Conservation (phyloP, 2,797 vertebrate genomes). For the Pterois miles region DNA sequence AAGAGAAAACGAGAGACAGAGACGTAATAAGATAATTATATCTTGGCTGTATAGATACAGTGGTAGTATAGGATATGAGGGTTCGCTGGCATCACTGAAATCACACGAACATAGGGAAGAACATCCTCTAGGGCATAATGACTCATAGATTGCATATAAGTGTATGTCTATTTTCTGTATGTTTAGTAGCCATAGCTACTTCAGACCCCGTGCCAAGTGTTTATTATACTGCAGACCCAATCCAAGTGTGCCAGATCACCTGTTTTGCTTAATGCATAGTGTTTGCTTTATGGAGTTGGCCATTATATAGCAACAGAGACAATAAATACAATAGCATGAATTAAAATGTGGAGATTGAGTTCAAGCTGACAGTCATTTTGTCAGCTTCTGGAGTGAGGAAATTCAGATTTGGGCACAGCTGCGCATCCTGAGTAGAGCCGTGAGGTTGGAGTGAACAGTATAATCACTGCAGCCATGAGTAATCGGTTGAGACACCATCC, state of each 20-base stretch:
- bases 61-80: not conserved
- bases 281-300: not conserved
- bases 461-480: not conserved
- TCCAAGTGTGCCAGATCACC: not conserved
- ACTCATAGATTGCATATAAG: conserved; percentile 33
- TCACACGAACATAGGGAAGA: not conserved
- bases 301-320: not conserved
- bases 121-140: conserved; percentile 16
- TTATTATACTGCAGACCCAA: not conserved
- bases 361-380: not conserved
- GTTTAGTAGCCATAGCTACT: too few species aligned
- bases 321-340: not conserved
- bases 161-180: not conserved
- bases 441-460: not conserved
- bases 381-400: not conserved
- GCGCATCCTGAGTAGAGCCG: not conserved
- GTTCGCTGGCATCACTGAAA: conserved; percentile 1
- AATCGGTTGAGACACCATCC: not conserved
- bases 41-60: not conserved
- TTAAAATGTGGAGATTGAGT: not conserved
- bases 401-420: not conserved
- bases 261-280: not conserved
- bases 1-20: not conserved
- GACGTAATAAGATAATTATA: too few species aligned
- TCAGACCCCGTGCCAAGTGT: not conserved